Evolutionary conservation across 2,797 vertebrate genomes (phyloP).

Genomic region (Periophthalmus magnuspinnatus): DNA sequence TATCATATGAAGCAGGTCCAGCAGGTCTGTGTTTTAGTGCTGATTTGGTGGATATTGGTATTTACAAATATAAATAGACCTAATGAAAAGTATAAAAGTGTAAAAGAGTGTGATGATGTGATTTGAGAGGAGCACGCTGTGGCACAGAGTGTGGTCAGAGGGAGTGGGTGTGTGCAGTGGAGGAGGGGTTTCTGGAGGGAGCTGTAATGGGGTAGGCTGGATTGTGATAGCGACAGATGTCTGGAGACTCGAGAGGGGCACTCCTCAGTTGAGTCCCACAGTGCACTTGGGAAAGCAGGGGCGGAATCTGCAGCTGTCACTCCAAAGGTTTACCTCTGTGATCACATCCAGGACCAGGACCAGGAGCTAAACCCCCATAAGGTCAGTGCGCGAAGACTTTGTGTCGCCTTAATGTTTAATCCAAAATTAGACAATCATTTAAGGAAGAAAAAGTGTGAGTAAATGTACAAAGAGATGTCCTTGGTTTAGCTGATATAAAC

Average conservation of each 20-base stretch:
- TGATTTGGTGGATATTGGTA: background rate
- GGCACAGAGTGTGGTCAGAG: background rate
- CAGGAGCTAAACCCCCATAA: constrained; percentile 46
- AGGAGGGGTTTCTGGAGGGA: constrained; percentile 65
- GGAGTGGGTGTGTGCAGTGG: constrained; percentile 42
- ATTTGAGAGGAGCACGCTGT: constrained; percentile 33
- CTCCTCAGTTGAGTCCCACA: constrained; percentile 58
- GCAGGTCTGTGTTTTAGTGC: background rate
- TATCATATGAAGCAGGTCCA: background rate
- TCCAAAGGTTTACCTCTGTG: constrained; percentile 61
- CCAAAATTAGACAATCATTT: background rate
- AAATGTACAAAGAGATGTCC: background rate
- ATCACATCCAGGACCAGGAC: constrained; percentile 59
- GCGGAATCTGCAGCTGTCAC: constrained; percentile 77
- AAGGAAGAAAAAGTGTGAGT: background rate
- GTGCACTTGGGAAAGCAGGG: constrained; percentile 70
- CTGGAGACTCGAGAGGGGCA: constrained; percentile 70
- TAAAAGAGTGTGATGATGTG: constrained; percentile 17
- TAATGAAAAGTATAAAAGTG: background rate
- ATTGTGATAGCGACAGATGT: constrained; percentile 81
- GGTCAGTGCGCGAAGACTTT: constrained; percentile 55
- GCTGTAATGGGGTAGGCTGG: constrained; percentile 64
- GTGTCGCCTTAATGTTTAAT: background rate
- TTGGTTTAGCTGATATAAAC: background rate
- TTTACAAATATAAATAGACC: background rate